Evolutionary conservation across 2,797 vertebrate genomes (phyloP), one percentile per base, ranked within the genome.

Genomic region (Sebastes miniatus): DNA sequence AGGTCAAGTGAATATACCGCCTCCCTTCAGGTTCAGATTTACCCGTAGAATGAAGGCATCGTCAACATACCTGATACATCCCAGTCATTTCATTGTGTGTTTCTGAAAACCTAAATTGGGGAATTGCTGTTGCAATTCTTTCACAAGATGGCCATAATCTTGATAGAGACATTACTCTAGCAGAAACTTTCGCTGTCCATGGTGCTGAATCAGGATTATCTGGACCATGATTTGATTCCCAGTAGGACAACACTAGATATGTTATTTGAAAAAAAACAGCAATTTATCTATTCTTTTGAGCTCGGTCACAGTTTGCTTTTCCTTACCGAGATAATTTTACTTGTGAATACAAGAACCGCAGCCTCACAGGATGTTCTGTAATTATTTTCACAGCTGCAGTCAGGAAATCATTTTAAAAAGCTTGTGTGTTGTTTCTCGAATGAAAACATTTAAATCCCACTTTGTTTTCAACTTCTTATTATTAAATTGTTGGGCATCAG

Each of bases 201-300:
- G 59, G 80, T 80, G 54, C 76, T 73, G 80, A 85, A 73, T 52
- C 4, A 47, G 62, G 36, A 83, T 52, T 14, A 36, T 29, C 36
- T 29, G 20, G 50, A 64, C 8, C 24, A 39, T 36, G 8, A 65
- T 52, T 50, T 67, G 2, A 72, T 50, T 50, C 36, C 27, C 52
- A 67, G 13, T 22, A n/a, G 32, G 20, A 2, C 27, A 16, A 66
- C 24, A 47, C 3, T 20, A 54, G 52, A 54, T 22, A 5, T 54
- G 52, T 22, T 54, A 54, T 54, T 54, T 54, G 52, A 54, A 54
- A 54, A 54, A 50, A 50, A 50, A 50, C 47, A 50, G 47, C 52
- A 54, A n/a, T 54, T 22, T 54, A 10, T 22, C 20, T 22, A 10
- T 54, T 54, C 20, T 65, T 56, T 11, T 22, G 32, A 57, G 3